Conservation (phyloP, 2,797 vertebrate species). For the Helostoma temminkii region DNA sequence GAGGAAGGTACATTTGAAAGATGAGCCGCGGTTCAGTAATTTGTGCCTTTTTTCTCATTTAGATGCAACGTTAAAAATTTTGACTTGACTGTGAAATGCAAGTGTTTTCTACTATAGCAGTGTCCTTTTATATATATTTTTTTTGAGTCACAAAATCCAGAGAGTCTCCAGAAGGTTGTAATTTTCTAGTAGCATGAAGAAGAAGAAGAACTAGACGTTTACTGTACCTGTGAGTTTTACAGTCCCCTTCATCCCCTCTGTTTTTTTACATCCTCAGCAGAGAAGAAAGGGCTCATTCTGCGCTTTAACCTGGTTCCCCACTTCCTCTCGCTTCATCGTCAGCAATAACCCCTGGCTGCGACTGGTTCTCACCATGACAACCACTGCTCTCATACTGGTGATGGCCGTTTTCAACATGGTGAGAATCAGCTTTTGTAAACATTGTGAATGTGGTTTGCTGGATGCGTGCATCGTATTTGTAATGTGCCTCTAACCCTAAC, state of each 20-base stretch:
- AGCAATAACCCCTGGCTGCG: constrained; percentile 94
- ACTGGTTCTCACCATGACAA: constrained; percentile 91
- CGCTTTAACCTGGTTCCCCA: constrained; percentile 89
- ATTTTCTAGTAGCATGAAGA: background rate
- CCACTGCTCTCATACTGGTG: constrained; percentile 91
- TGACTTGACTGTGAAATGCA: background rate
- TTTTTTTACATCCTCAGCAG: constrained; percentile 83
- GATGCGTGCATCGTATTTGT: no score
- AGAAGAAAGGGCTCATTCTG: constrained; percentile 91
- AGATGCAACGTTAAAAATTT: no score
- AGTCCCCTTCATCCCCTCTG: background rate
- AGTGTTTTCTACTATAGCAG: background rate
- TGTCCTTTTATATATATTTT: constrained; percentile 4
- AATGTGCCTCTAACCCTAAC: no score
- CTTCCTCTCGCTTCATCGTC: constrained; percentile 91
- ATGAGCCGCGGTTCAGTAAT: no score
- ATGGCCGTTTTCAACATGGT: constrained; percentile 99
- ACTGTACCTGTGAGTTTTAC: background rate
- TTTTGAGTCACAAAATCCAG: background rate
- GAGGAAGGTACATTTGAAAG: background rate
- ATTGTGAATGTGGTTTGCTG: background rate
- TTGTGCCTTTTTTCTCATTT: no score
- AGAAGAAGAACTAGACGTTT: background rate
- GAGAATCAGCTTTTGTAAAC: constrained; percentile 65
- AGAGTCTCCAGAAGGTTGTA: background rate